Base-by-base conservation (phyloP, 1,140 invertebrate species). In the Idris sp. region DNA sequence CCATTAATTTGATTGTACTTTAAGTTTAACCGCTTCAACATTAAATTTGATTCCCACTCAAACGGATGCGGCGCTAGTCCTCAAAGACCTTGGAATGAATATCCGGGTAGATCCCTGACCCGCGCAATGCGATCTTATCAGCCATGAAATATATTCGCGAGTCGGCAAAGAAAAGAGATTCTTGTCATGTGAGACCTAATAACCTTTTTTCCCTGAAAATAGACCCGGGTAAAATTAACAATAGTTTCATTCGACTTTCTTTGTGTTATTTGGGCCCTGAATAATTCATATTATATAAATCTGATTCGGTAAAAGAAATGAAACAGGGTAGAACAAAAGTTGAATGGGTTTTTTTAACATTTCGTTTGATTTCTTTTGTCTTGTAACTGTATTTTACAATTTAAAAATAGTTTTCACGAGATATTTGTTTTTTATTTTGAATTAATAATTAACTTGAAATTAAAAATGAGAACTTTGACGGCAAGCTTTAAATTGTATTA, bases 71-170 rank as follows among this genome's bases (percentile, higher is more conserved):
- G 56, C 67, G 26, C 67, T 71, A 71, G 40, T 54, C 33, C 65
- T 49, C 48, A 48, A 48, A 71, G 67, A 51, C 38, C 18, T 25
- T 35, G 54, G 44, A 59, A 48, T 61, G 65, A 62, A 62, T 61
- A 71, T 71, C 67, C 67, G 67, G 67, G 67, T 54, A 62, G 67
- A 62, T 56, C 48, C 58, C 67, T 72, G 67, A 72, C 67, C 67
- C 43, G 31, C 56, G 10, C 67, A 62, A 62, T 14, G 28, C 48
- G 67, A 62, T 72, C 31, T 62, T 72, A 72, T 62, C 67, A 9
- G 9, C 16, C n/a, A 72, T 62, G 67, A 72, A 62, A 72, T 72
- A 72, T 73, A 64, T 65, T 73, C 36, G 51, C 69, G 25, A 65
- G 14, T 28, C 51, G 48, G 59, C 15, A 46, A 68, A 58, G 25